phyloP scores from a whole-genome alignment of 92 coral and sea anemone genomes.

The Nematostella vectensis region DNA sequence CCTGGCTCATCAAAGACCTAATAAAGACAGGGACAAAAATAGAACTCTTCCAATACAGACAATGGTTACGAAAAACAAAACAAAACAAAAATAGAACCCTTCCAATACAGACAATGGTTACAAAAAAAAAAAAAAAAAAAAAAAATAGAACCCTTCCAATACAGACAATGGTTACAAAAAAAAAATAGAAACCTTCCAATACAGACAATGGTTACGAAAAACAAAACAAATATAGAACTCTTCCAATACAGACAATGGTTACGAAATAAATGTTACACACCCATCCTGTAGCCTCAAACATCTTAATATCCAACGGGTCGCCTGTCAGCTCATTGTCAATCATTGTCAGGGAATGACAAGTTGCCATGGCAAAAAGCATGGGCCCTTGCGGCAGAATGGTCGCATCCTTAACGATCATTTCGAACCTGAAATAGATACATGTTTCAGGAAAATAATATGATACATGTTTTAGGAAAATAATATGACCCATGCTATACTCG shows the following conservation, averaged over 20 bases:
- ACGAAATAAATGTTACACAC: slow-evolving; percentile 13
- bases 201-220: no score
- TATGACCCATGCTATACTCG: no score
- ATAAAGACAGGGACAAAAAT: no score
- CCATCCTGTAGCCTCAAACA: slow-evolving; percentile 91
- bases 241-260: no score
- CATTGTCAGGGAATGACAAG: slow-evolving; percentile 69
- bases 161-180: not conserved
- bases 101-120: no score
- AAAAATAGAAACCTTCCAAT: not conserved
- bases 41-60: no score
- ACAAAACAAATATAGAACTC: no score
- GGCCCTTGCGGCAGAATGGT: slow-evolving; percentile 42
- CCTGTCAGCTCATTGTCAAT: slow-evolving; percentile 65
- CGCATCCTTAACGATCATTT: slow-evolving; percentile 17
- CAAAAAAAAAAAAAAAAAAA: not conserved
- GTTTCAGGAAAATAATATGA: no score
- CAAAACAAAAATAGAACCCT: no score
- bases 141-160: not conserved
- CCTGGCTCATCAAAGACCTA: slow-evolving; percentile 83
- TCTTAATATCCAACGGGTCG: slow-evolving; percentile 72
- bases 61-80: no score
- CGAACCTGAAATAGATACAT: slow-evolving; percentile 46
- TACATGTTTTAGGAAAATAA: not conserved
- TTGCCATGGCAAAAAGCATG: slow-evolving; percentile 69